A percentile compares a stretch with the other conserved stretches of the same genome.
Conservation (phyloP, 2,113 vertebrate species). For the Fregata magnificens region DNA sequence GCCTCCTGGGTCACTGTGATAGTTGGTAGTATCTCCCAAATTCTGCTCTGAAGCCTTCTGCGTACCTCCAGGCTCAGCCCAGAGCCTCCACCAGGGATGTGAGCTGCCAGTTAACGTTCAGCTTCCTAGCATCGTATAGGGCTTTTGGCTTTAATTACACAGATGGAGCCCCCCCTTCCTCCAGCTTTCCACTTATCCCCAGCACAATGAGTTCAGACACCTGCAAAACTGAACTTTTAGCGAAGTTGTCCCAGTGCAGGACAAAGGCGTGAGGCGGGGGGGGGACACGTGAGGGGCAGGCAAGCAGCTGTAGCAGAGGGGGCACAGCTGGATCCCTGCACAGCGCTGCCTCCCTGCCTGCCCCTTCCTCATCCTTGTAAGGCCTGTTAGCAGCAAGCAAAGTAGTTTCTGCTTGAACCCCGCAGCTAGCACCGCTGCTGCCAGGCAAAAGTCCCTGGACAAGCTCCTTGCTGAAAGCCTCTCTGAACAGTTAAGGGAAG, state of each 20-base stretch:
- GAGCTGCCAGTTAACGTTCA: not conserved
- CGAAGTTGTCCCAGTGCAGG: not conserved
- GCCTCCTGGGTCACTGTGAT: not conserved
- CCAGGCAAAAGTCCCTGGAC: not conserved
- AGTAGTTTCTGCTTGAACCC: not conserved
- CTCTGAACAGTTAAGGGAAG: not conserved
- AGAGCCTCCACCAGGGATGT: not conserved
- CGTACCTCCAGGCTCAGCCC: not conserved
- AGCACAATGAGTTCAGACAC: not conserved
- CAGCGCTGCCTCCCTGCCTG: not conserved
- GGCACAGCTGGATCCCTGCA: not conserved
- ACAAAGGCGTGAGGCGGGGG: not conserved
- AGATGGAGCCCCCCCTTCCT: not conserved
- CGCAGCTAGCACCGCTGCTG: not conserved
- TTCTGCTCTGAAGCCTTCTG: not conserved
- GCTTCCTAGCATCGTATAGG: fast-evolving
- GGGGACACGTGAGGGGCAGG: not conserved
- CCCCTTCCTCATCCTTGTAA: not conserved
- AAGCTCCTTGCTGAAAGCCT: not conserved
- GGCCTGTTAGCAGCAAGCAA: not conserved
- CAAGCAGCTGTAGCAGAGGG: not conserved
- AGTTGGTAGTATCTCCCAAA: not conserved
- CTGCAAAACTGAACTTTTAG: conserved; percentile 7
- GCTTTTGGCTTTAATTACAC: conserved; percentile 30
- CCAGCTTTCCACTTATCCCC: not conserved